phyloP scores from a whole-genome alignment of 1,140 invertebrate species.

The Pseudoatta argentina region DNA sequence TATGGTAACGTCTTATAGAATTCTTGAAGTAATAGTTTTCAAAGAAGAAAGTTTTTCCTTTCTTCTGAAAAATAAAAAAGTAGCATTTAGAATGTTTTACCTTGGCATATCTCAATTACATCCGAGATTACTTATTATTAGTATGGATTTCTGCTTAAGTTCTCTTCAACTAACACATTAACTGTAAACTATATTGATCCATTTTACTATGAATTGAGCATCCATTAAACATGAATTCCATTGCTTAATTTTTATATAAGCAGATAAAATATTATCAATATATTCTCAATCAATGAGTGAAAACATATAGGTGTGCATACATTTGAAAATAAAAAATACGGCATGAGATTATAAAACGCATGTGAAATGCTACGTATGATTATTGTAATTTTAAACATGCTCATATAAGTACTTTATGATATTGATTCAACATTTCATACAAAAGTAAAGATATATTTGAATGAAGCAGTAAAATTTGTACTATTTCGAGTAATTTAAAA shows the following conservation, averaged over 20 bases:
- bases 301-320: background rate
- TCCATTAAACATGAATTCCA: too few species aligned
- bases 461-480: constrained; percentile 6
- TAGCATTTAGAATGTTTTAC: too few species aligned
- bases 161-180: background rate
- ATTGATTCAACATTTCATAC: background rate
- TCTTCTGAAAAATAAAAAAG: too few species aligned
- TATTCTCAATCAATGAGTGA: background rate
- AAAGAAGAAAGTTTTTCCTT: too few species aligned
- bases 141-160: background rate
- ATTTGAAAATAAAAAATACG: background rate
- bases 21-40: too few species aligned
- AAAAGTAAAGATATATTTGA: background rate
- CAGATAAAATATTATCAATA: too few species aligned
- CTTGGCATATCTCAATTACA: background rate
- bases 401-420: background rate
- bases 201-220: too few species aligned
- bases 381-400: background rate
- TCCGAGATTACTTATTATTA: background rate
- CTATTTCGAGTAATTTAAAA: background rate
- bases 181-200: background rate
- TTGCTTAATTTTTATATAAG: background rate
- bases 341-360: background rate
- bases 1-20: too few species aligned
- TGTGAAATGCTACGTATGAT: background rate